A percentile compares a stretch with the other conserved stretches of the same genome.
Conservation (phyloP, 2,113 vertebrate species). For the Propithecus coquereli region DNA sequence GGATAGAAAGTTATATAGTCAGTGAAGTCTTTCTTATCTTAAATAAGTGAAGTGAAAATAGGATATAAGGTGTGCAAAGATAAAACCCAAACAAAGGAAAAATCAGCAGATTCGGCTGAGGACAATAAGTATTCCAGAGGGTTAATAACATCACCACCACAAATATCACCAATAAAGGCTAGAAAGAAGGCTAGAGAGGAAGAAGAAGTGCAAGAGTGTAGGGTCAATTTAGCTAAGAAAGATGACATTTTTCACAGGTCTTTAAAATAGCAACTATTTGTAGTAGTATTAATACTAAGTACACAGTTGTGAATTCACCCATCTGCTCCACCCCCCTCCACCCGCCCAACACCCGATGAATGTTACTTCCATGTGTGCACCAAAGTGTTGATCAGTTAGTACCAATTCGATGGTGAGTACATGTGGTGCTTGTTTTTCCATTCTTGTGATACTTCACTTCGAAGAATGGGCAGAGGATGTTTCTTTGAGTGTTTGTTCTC, state of each 20-base stretch:
- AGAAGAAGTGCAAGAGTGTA: not conserved
- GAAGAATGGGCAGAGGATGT: too few species aligned
- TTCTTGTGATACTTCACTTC: too few species aligned
- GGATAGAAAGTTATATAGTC: not conserved
- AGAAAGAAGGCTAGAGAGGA: not conserved
- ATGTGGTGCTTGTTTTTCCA: too few species aligned
- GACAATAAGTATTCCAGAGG: not conserved
- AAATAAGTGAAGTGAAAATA: not conserved
- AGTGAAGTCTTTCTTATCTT: not conserved
- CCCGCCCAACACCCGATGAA: too few species aligned
- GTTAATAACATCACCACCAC: not conserved
- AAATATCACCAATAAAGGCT: not conserved
- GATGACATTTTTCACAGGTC: not conserved
- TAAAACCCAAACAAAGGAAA: not conserved
- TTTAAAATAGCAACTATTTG: not conserved
- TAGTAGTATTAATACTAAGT: not conserved
- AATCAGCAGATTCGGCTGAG: not conserved
- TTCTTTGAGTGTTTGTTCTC: not conserved
- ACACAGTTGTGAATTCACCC: not conserved
- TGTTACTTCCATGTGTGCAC: too few species aligned
- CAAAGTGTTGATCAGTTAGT: too few species aligned
- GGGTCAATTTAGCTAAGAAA: not conserved
- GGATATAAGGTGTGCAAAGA: accelerated
- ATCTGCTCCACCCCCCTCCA: too few species aligned
- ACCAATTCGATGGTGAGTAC: too few species aligned